Conservation (phyloP, 2,797 vertebrate species). For the Clarias fuscus region DNA sequence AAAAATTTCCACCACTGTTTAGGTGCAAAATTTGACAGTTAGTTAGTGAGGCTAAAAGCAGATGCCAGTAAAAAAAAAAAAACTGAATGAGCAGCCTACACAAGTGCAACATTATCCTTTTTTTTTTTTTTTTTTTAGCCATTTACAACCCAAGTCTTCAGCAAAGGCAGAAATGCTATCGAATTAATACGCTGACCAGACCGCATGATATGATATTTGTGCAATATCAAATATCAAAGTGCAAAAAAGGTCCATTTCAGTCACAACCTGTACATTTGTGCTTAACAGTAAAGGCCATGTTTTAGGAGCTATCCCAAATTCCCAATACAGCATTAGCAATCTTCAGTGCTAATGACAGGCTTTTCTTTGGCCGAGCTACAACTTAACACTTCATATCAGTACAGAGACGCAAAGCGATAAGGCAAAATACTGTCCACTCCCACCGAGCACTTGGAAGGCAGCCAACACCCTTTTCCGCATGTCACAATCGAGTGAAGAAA, state of each 20-base stretch:
- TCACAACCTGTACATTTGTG: slow-evolving; percentile 37
- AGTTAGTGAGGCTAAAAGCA: background rate
- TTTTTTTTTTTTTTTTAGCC: background rate
- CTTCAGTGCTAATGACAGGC: background rate
- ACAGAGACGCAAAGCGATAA: slow-evolving; percentile 14
- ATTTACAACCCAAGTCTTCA: slow-evolving; percentile 1
- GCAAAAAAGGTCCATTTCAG: slow-evolving; percentile 34
- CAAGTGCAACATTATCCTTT: slow-evolving; percentile 12
- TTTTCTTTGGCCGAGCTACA: slow-evolving; percentile 16
- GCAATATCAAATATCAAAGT: slow-evolving; percentile 45
- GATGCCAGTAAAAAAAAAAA: background rate
- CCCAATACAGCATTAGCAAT: slow-evolving; percentile 15
- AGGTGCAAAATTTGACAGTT: background rate
- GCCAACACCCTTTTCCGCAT: slow-evolving; percentile 3
- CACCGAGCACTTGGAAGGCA: slow-evolving; percentile 3
- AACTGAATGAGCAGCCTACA: background rate
- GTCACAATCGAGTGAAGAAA: background rate
- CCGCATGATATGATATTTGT: slow-evolving; percentile 26
- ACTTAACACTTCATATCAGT: slow-evolving; percentile 14
- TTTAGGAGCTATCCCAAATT: slow-evolving; percentile 28
- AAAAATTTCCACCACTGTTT: background rate
- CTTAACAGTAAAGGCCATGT: slow-evolving; percentile 48
- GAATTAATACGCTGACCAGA: slow-evolving; percentile 21
- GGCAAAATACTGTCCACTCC: slow-evolving; percentile 4
- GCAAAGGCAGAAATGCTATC: slow-evolving; percentile 7